Percentiles rank a stretch among this genome's conserved stretches.
Conservation (phyloP, 1,140 invertebrate species). For the Eurosta solidaginis region DNA sequence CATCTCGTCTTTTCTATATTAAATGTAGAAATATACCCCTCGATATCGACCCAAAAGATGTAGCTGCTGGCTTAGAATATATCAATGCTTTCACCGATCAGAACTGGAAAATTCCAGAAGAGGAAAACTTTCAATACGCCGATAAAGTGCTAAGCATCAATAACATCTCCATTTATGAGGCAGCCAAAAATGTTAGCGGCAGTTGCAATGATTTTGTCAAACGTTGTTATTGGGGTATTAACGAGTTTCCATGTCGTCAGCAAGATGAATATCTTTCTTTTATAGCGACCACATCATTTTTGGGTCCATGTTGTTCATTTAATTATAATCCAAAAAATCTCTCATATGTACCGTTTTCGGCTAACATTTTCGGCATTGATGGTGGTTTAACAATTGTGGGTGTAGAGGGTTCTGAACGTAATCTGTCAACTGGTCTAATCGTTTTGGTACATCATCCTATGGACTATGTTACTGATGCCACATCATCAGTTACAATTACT, state of each 20-base stretch:
- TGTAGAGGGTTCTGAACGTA: slow-evolving; percentile 48
- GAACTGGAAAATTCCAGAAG: slow-evolving; percentile 41
- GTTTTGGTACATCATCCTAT: slow-evolving; percentile 56
- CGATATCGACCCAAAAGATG: slow-evolving; percentile 41
- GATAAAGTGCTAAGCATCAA: slow-evolving; percentile 48
- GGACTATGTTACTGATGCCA: slow-evolving; percentile 53
- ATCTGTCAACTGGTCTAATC: slow-evolving; percentile 51
- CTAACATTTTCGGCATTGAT: slow-evolving; percentile 56
- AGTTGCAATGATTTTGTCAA: slow-evolving; percentile 53
- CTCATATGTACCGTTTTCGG: slow-evolving; percentile 54
- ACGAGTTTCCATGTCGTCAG: slow-evolving; percentile 52
- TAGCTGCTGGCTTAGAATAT: slow-evolving; percentile 49
- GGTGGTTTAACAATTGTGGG: slow-evolving; percentile 52
- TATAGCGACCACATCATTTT: slow-evolving; percentile 49
- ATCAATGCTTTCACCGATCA: slow-evolving; percentile 56
- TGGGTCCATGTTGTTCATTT: slow-evolving; percentile 56
- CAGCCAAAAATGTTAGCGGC: slow-evolving; percentile 50
- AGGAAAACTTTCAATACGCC: slow-evolving; percentile 44
- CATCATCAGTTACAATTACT: slow-evolving; percentile 52
- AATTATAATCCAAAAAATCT: slow-evolving; percentile 55
- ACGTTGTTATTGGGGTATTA: slow-evolving; percentile 53
- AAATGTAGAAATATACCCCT: slow-evolving; percentile 45
- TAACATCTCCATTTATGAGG: slow-evolving; percentile 50
- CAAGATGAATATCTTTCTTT: slow-evolving; percentile 54
- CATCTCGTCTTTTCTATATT: neutral